Percentiles rank a stretch among this genome's conserved stretches.
Conservation (phyloP, 2,797 vertebrate species). For the Hoplostethus atlanticus region DNA sequence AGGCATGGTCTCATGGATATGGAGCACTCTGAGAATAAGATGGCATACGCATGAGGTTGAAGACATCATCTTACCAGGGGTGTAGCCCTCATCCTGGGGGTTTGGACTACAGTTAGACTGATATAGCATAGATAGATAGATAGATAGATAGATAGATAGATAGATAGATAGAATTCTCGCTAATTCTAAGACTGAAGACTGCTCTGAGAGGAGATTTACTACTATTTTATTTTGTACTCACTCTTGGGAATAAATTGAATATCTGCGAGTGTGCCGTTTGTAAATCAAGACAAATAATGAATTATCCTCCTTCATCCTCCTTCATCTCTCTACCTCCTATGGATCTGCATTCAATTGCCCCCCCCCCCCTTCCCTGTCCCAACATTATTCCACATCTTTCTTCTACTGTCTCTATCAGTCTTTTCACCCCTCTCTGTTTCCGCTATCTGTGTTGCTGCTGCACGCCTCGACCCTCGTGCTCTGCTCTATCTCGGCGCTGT, state of each 20-base stretch:
- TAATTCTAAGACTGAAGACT: too few species aligned
- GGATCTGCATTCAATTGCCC: constrained; percentile 63
- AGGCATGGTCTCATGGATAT: constrained; percentile 26
- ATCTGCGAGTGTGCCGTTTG: constrained; percentile 66
- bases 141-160: too few species aligned
- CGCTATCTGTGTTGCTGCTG: constrained; percentile 57
- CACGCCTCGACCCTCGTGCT: constrained; percentile 54
- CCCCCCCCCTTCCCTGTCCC: constrained; percentile 14
- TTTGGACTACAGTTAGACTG: not conserved
- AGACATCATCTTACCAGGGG: not conserved
- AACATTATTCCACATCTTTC: not conserved
- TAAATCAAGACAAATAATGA: constrained; percentile 78
- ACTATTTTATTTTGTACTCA: not conserved
- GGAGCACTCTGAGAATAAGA: constrained; percentile 33
- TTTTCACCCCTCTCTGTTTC: constrained; percentile 47
- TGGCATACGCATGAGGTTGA: constrained; percentile 61
- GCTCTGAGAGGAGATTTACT: too few species aligned
- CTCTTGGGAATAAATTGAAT: constrained; percentile 63
- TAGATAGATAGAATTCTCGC: too few species aligned
- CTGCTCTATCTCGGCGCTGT: constrained; percentile 66
- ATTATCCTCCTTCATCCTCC: constrained; percentile 50
- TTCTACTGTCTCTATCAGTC: constrained; percentile 57
- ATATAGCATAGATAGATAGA: too few species aligned
- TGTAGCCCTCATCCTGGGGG: not conserved
- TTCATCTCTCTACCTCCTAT: constrained; percentile 43